These are phyloP conservation scores for Drosophila yooni DNA, from an alignment of 2,888 invertebrate species.

Conservation along the genomic window DNA sequence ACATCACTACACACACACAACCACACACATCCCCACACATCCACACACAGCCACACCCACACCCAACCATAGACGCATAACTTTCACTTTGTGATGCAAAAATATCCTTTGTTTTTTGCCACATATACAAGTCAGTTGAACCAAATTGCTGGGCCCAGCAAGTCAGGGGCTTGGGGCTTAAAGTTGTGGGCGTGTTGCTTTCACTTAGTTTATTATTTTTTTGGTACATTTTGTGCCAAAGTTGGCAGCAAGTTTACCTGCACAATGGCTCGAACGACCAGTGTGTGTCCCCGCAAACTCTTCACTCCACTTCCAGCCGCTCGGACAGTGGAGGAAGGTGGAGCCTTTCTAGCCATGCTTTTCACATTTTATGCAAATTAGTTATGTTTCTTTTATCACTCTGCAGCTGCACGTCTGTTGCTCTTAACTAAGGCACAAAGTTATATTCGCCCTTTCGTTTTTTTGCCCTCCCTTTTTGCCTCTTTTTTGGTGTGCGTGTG, in stretches of 20 bases:
- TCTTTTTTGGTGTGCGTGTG: background rate
- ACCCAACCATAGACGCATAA: conserved; percentile 33
- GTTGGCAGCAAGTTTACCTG: conserved; percentile 58
- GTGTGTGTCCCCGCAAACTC: conserved; percentile 38
- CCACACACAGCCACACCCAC: conserved; percentile 8
- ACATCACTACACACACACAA: conserved; percentile 17
- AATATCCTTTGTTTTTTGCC: conserved; percentile 59
- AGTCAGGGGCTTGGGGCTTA: background rate
- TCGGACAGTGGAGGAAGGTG: conserved; percentile 31
- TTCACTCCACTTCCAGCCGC: conserved; percentile 38
- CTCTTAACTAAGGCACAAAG: conserved; percentile 53
- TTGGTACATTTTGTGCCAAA: conserved; percentile 52
- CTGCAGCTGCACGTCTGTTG: conserved; percentile 57
- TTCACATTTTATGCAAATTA: conserved; percentile 78
- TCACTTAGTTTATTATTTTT: conserved; percentile 75
- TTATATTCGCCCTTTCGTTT: conserved; percentile 24
- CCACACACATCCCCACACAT: background rate
- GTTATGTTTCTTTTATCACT: conserved; percentile 79
- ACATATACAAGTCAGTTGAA: conserved; percentile 28
- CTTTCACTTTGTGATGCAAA: conserved; percentile 76
- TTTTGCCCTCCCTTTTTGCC: background rate
- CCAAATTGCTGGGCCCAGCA: conserved; percentile 1
- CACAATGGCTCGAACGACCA: conserved; percentile 4
- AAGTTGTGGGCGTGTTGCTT: conserved; percentile 42
- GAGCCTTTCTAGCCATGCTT: conserved; percentile 51